Evolutionary conservation across 1,140 invertebrate species (phyloP).

Genomic region (Trypoxylus dichotomus): DNA sequence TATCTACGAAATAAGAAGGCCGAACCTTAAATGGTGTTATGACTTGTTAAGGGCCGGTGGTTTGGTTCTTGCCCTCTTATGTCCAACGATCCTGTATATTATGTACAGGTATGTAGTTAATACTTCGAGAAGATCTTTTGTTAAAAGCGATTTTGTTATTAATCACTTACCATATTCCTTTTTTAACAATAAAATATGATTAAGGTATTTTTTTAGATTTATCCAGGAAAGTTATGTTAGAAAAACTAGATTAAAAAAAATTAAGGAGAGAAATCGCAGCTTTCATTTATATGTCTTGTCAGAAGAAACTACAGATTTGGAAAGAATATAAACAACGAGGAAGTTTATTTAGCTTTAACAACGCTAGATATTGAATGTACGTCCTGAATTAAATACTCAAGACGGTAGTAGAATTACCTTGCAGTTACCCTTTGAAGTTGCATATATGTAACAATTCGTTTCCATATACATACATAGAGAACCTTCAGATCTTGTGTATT

Average conservation of each 20-base stretch:
- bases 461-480: no score
- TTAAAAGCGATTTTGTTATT: no score
- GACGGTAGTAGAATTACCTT: no score
- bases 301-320: not conserved
- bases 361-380: no score
- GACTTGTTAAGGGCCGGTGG: not conserved
- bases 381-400: no score
- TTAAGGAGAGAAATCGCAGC: not conserved
- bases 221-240: not conserved
- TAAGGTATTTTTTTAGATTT: not conserved
- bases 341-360: no score
- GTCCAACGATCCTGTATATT: not conserved
- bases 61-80: not conserved
- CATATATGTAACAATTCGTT: no score
- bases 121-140: not conserved
- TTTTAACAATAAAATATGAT: not conserved
- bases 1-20: not conserved
- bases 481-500: no score
- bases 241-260: not conserved
- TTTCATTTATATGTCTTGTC: not conserved
- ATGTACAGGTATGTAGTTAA: not conserved
- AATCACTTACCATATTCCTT: no score
- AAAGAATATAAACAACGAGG: no score
- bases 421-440: no score
- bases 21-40: not conserved